Evolutionary conservation across 2,797 vertebrate genomes (phyloP).

Genomic region (Dendrocincla tyrannina): DNA sequence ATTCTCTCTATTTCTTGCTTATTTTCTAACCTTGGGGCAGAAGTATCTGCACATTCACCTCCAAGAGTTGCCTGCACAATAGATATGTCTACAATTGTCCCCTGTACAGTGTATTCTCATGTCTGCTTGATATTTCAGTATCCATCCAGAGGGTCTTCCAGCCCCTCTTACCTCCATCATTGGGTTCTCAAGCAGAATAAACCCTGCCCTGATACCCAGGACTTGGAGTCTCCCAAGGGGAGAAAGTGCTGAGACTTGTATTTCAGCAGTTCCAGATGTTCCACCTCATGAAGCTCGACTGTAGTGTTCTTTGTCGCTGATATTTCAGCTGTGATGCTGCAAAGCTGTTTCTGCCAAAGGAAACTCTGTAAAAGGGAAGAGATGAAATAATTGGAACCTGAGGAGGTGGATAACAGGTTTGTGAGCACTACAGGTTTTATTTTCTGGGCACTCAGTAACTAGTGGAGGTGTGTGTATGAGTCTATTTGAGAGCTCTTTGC

Average conservation of each 20-base stretch:
- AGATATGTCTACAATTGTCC: background rate
- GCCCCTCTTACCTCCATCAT: background rate
- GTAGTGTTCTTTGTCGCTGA: background rate
- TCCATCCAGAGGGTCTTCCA: background rate
- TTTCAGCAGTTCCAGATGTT: background rate
- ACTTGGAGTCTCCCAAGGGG: background rate
- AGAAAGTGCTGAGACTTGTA: background rate
- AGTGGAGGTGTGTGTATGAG: background rate
- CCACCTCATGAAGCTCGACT: background rate
- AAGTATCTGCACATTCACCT: background rate
- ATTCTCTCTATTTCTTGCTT: background rate
- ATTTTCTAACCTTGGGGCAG: background rate
- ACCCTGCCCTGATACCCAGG: background rate
- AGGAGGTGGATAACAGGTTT: background rate
- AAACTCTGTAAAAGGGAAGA: background rate
- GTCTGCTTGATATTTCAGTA: background rate
- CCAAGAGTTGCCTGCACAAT: background rate
- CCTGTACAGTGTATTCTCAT: background rate
- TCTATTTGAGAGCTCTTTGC: background rate
- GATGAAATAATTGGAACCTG: accelerated
- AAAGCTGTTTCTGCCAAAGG: background rate
- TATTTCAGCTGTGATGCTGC: background rate
- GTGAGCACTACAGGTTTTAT: background rate
- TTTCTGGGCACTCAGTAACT: background rate
- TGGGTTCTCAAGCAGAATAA: background rate